These are phyloP conservation scores for Loris lydekkerianus DNA, from an alignment of 2,797 vertebrate genomes.

Conservation along the genomic window DNA sequence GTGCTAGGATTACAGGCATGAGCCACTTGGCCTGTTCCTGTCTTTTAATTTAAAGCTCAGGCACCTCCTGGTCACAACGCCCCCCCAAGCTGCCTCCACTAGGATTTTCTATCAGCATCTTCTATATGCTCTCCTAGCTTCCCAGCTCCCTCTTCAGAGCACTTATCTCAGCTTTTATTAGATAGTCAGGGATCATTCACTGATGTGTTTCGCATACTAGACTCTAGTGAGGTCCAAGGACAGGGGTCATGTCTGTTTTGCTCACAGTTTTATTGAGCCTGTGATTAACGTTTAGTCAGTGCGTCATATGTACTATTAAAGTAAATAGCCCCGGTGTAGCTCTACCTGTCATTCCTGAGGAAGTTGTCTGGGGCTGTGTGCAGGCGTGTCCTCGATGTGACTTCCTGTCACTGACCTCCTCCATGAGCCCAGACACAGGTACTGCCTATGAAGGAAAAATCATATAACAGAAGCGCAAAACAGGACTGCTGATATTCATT, in stretches of 20 bases:
- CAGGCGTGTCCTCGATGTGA: neutral
- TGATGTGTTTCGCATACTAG: neutral
- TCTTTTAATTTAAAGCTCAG: neutral
- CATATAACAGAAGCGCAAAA: neutral
- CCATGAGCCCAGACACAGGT: neutral
- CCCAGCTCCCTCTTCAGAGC: neutral
- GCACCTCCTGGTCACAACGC: neutral
- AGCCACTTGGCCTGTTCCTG: neutral
- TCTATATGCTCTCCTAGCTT: neutral
- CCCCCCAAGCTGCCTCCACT: neutral
- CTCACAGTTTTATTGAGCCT: slow-evolving; percentile 13
- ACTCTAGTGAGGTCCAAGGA: neutral
- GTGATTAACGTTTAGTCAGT: slow-evolving; percentile 28
- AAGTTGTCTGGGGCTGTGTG: neutral
- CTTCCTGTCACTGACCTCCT: neutral
- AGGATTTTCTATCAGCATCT: neutral
- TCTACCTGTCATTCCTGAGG: neutral
- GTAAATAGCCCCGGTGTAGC: neutral
- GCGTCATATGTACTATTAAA: slow-evolving; percentile 35
- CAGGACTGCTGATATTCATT: neutral
- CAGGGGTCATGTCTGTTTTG: neutral
- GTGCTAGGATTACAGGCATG: no score
- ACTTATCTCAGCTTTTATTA: neutral
- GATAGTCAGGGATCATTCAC: neutral
- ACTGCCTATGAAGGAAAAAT: neutral